phyloP scores from a whole-genome alignment of 2,888 invertebrate species.

The Uropetala carovei region DNA sequence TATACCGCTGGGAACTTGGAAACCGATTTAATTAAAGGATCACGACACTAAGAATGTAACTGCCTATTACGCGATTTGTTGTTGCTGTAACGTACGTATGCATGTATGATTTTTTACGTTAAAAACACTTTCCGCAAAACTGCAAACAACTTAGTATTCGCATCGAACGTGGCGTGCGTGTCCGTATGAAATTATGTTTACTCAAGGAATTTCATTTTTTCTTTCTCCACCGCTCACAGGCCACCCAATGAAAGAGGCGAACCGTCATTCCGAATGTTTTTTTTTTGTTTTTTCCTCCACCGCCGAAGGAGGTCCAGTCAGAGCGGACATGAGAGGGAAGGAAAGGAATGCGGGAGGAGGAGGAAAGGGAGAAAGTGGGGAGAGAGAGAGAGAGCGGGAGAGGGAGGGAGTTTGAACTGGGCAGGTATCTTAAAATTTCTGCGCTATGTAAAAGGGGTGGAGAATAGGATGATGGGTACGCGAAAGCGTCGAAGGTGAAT shows the following conservation, averaged over 20 bases:
- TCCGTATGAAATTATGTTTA: not conserved
- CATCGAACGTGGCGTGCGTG: not conserved
- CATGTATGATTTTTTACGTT: too few relatives aligned
- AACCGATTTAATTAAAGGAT: not conserved
- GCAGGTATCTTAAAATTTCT: not conserved
- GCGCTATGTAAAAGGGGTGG: not conserved
- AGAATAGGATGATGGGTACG: not conserved
- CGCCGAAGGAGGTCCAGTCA: constrained; percentile 6
- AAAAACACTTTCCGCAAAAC: not conserved
- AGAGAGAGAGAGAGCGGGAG: not conserved
- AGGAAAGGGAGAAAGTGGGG: too few relatives aligned
- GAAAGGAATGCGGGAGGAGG: not conserved
- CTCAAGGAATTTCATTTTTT: not conserved
- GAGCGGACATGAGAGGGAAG: not conserved
- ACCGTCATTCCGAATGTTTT: not conserved
- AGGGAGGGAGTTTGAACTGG: not conserved
- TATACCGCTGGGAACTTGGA: not conserved
- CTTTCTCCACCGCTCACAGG: not conserved
- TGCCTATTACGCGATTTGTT: not conserved
- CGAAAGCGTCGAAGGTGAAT: not conserved
- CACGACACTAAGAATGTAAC: not conserved
- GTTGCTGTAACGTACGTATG: not conserved
- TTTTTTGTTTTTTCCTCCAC: not conserved
- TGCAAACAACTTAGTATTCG: not conserved
- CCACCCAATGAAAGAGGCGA: not conserved